phyloP scores from a whole-genome alignment of 37 sponge, comb jelly and placozoan genomes.

The Beroe forskalii region DNA sequence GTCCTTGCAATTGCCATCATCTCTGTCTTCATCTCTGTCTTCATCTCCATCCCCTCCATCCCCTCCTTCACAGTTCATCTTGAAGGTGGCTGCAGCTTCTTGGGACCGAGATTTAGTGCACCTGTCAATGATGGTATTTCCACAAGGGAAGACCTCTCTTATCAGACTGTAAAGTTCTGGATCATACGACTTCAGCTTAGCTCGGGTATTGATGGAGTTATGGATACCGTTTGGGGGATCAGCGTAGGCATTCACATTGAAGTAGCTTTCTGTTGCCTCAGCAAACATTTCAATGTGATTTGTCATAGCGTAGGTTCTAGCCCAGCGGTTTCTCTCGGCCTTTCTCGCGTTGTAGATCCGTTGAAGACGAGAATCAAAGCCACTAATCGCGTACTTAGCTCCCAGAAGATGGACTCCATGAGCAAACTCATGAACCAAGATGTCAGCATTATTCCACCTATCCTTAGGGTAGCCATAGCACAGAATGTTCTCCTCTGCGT shows the following conservation, averaged over 20 bases:
- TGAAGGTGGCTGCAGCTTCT: background rate
- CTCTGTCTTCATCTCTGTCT: background rate
- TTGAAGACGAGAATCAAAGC: background rate
- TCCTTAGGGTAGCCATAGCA: background rate
- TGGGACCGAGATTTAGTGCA: background rate
- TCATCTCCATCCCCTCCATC: background rate
- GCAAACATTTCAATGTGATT: background rate
- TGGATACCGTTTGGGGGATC: background rate
- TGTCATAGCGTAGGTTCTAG: background rate
- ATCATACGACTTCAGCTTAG: conserved; percentile 23
- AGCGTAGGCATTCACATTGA: conserved; percentile 14
- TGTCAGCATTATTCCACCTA: background rate
- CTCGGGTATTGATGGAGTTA: background rate
- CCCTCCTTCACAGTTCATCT: conserved; percentile 32
- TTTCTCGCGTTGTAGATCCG: background rate
- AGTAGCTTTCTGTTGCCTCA: conserved; percentile 11
- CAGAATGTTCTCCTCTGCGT: conserved; percentile 6
- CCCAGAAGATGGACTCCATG: conserved; percentile 28
- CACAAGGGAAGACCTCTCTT: background rate
- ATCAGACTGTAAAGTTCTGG: background rate
- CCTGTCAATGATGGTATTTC: background rate
- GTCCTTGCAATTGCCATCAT: background rate
- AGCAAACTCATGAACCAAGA: conserved; percentile 7
- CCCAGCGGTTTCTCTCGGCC: background rate
- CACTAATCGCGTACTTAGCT: background rate